Base-by-base conservation (phyloP, 2,797 vertebrate species). In the Apogon hyalosoma region DNA sequence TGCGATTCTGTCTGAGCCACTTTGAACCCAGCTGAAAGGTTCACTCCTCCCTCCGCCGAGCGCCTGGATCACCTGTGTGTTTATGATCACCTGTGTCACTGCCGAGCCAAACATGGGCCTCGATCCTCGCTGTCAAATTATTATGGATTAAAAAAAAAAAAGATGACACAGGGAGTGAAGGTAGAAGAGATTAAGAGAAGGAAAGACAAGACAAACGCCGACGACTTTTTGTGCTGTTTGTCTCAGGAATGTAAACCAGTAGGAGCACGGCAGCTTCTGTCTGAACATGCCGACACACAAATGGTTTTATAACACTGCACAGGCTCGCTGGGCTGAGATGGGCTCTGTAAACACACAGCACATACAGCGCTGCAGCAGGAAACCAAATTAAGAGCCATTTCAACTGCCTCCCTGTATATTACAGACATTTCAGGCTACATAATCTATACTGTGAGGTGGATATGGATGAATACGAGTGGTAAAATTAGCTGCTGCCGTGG, bases 191-290 rank as follows among this genome's bases (percentile, higher is more conserved):
- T 63, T 39, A 38, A 45, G 63, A 59, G 66, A 51, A 43, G 51
- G 47, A 14, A 21, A 63, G 50, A 61, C 18, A 18, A 61, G 59
- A 68, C 63, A 80, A 76, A 77, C 6, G 52, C 54, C 2, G 53
- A 24, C 58, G 56, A 24, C 62, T 56, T 63, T 74, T 11, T 83
- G 62, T 75, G 43, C 77, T 67, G 78, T 87, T 89, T 86, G 77
- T 75, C 28, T 68, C 73, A 69, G 88, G 87, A 92, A 92, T 91
- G 89, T 88, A 90, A 91, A 91, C 88, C 7, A 68, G 88, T 82
- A 39, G 4, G 49, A 69, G 85, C 85, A 45, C 64, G 74, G 72
- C 62, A 13, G 85, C 85, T 86, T 83, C 73, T 83, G 90, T 90
- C 89, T 84, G 83, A 88, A 80, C 90, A 87, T 21, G 90, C 82